Evolutionary conservation across 2,113 vertebrate genomes (phyloP).

Genomic region (Rhineura floridana): DNA sequence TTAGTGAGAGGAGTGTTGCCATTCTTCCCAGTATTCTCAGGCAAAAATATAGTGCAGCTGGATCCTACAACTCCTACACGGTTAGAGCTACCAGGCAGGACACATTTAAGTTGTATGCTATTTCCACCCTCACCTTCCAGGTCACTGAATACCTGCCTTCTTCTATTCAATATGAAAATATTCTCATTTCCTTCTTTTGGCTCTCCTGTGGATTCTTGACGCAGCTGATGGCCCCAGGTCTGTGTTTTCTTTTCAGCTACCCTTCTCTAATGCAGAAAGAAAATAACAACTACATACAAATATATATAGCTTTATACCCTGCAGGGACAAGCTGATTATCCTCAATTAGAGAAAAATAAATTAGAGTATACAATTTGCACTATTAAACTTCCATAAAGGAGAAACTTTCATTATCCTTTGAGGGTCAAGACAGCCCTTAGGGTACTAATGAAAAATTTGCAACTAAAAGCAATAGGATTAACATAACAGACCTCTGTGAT

Average conservation of each 20-base stretch:
- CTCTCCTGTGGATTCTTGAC: constrained; percentile 2
- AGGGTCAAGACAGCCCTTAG: constrained; percentile 41
- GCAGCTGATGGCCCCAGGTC: not conserved
- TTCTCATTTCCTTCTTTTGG: constrained; percentile 11
- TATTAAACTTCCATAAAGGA: constrained; percentile 37
- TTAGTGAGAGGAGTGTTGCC: not conserved
- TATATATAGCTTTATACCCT: not conserved
- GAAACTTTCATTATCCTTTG: constrained; percentile 32
- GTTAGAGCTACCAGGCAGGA: not conserved
- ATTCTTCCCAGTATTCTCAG: not conserved
- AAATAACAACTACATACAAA: constrained; percentile 13
- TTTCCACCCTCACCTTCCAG: not conserved
- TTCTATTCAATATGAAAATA: not conserved
- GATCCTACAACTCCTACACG: too few relatives aligned
- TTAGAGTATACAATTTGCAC: constrained; percentile 27
- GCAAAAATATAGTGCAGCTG: not conserved
- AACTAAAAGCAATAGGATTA: constrained; percentile 59
- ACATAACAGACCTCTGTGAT: constrained; percentile 52
- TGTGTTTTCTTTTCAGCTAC: constrained; percentile 19
- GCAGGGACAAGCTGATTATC: not conserved
- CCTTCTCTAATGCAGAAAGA: constrained; percentile 21
- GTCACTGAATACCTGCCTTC: not conserved
- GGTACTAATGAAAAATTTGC: constrained; percentile 42
- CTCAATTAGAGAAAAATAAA: constrained; percentile 17
- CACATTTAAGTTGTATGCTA: not conserved